These are phyloP conservation scores for Myopa testacea DNA, from an alignment of 2,888 invertebrate genomes.

Conservation along the genomic window DNA sequence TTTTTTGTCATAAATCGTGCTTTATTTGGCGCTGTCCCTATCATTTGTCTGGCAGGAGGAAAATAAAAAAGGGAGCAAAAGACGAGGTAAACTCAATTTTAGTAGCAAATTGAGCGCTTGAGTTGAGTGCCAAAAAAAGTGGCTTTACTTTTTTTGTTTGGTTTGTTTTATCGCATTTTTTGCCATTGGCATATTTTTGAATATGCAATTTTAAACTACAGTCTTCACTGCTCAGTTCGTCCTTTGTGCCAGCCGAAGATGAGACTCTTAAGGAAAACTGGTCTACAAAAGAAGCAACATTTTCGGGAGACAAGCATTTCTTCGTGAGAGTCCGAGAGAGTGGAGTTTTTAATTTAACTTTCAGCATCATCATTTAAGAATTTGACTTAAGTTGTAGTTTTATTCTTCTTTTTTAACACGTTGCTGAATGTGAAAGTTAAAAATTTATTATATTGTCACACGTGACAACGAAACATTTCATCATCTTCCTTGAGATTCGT, in stretches of 20 bases:
- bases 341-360: not conserved
- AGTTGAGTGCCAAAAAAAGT: constrained; percentile 24
- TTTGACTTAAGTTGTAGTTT: not conserved
- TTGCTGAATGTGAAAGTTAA: too few relatives aligned
- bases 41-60: constrained; percentile 15
- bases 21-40: constrained; percentile 23
- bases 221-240: not conserved
- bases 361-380: not conserved
- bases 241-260: too few relatives aligned
- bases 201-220: constrained; percentile 24
- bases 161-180: not conserved
- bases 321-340: not conserved
- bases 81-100: constrained; percentile 11
- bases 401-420: not conserved
- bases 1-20: constrained; percentile 26
- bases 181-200: not conserved
- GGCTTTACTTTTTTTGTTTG: not conserved
- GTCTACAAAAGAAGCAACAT: too few relatives aligned
- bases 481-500: too few relatives aligned
- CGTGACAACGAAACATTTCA: too few relatives aligned
- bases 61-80: not conserved
- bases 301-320: not conserved
- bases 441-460: too few relatives aligned
- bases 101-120: constrained; percentile 28
- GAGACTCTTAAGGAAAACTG: too few relatives aligned